Evolutionary conservation across 1,140 invertebrate genomes (phyloP).

Genomic region (Druon quercuslanigerum): DNA sequence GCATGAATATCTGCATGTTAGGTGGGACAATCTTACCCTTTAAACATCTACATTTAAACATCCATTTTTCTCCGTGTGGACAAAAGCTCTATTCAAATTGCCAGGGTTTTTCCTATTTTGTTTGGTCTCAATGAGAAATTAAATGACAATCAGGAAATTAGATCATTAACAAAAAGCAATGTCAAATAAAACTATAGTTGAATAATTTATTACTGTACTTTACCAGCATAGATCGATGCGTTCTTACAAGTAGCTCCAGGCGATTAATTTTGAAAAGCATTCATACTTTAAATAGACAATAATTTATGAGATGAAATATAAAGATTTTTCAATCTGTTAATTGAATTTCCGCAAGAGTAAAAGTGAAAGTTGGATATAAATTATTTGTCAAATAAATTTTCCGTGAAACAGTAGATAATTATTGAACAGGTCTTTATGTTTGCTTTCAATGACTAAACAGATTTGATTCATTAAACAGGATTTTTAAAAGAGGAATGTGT

Average conservation of each 20-base stretch:
- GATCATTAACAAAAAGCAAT: not conserved
- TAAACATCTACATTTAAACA: too few relatives aligned
- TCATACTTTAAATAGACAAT: not conserved
- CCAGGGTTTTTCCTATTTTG: not conserved
- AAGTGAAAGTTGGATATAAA: slow-evolving; percentile 24
- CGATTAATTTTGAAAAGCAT: not conserved
- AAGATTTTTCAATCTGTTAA: slow-evolving; percentile 3
- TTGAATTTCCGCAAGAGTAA: not conserved
- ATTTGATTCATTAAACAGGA: not conserved
- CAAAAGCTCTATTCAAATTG: not conserved
- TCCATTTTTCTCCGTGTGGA: too few relatives aligned
- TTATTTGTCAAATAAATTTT: slow-evolving; percentile 14
- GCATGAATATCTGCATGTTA: too few relatives aligned
- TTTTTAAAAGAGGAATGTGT: not conserved
- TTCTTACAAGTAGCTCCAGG: too few relatives aligned
- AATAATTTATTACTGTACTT: too few relatives aligned
- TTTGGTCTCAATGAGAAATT: not conserved
- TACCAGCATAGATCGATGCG: too few relatives aligned
- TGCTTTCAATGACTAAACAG: not conserved
- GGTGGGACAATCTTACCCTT: too few relatives aligned
- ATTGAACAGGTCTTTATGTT: slow-evolving; percentile 1
- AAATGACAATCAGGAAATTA: slow-evolving; percentile 5
- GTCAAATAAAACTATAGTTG: not conserved
- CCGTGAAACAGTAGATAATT: not conserved
- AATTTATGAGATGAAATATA: not conserved